phyloP scores from a whole-genome alignment of 2,113 vertebrate genomes.

The Ochotona princeps region DNA sequence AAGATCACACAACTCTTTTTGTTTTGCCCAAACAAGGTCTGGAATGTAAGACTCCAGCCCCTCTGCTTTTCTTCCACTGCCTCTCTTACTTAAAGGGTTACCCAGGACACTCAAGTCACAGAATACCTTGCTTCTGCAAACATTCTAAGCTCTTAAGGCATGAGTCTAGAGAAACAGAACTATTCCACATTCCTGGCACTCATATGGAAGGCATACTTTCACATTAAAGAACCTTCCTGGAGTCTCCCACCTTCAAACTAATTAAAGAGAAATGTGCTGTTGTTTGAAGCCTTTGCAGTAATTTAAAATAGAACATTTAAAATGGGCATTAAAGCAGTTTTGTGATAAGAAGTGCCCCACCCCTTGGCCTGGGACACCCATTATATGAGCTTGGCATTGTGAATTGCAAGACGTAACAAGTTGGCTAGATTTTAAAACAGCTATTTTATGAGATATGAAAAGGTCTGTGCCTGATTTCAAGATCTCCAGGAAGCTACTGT shows the following conservation, averaged over 20 bases:
- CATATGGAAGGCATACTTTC: neutral
- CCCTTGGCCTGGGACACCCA: neutral
- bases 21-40: neutral
- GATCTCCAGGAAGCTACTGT: neutral
- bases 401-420: neutral
- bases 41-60: neutral
- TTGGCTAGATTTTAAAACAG: neutral
- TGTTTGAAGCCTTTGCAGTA: neutral
- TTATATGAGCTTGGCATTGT: neutral
- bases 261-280: neutral
- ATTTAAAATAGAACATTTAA: neutral
- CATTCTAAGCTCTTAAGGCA: neutral
- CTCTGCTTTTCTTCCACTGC: neutral
- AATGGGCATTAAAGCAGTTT: slow-evolving; percentile 3
- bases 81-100: neutral
- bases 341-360: neutral
- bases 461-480: neutral
- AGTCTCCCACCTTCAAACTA: neutral
- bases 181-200: neutral
- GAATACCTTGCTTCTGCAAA: neutral
- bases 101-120: neutral
- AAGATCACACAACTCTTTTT: neutral
- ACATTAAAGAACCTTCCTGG: neutral
- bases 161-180: neutral
- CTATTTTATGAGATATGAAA: neutral